Conservation (phyloP, 2,797 vertebrate genomes). For the Limosa lapponica region DNA sequence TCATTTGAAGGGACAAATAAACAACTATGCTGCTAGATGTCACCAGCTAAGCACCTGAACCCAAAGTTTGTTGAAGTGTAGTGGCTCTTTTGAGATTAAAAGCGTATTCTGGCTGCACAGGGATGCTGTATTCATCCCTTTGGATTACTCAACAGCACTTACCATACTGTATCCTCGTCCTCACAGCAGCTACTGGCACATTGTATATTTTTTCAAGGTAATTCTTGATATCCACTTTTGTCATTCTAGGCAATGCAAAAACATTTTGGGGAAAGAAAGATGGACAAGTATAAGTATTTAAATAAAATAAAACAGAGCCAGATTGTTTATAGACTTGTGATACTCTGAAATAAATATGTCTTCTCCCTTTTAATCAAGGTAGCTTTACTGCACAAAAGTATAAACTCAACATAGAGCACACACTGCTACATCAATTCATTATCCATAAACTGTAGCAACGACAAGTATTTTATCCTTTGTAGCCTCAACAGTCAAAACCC, state of each 20-base stretch:
- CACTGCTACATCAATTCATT: not conserved
- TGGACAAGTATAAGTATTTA: not conserved
- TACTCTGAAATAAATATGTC: not conserved
- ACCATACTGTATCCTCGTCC: constrained; percentile 95
- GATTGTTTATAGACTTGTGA: not conserved
- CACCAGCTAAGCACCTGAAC: not conserved
- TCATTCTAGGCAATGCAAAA: constrained; percentile 86
- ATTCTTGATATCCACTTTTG: constrained; percentile 90
- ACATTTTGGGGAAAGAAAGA: not conserved
- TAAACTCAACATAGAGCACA: not conserved
- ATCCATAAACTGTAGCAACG: not conserved
- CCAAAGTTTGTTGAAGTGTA: not conserved
- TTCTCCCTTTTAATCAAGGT: not conserved
- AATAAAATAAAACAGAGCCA: not conserved
- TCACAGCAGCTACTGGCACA: constrained; percentile 87
- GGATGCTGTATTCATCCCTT: not conserved
- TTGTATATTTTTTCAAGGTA: constrained; percentile 93
- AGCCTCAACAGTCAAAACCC: not conserved
- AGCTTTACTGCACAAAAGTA: not conserved
- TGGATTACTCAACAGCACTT: constrained; percentile 63
- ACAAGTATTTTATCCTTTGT: not conserved
- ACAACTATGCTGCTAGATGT: not conserved
- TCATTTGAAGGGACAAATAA: not conserved
- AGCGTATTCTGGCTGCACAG: accelerated
- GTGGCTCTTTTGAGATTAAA: not conserved